These are phyloP conservation scores for Andrena minutula DNA, from an alignment of 2,888 invertebrate genomes.

Conservation along the genomic window DNA sequence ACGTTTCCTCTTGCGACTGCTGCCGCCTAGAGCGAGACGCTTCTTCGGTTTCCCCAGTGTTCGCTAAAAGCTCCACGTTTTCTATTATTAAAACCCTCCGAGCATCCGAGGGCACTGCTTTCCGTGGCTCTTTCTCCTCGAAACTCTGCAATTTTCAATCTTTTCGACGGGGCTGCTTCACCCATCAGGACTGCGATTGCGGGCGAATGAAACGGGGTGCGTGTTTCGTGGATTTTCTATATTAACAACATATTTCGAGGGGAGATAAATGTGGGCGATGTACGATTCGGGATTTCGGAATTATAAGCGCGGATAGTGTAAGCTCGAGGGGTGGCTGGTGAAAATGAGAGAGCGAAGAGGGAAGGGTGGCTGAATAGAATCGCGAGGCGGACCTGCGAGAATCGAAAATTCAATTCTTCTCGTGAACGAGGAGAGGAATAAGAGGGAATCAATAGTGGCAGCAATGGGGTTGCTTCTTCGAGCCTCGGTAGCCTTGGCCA, in stretches of 20 bases:
- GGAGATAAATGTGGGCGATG: too few relatives aligned
- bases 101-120: too few relatives aligned
- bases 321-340: neutral
- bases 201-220: too few relatives aligned
- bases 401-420: slow-evolving; percentile 82
- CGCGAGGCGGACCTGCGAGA: slow-evolving; percentile 67
- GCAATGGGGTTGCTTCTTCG: slow-evolving; percentile 61
- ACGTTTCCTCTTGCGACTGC: neutral
- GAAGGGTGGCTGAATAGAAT: slow-evolving; percentile 64
- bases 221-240: neutral
- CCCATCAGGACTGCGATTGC: too few relatives aligned
- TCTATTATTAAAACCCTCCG: too few relatives aligned
- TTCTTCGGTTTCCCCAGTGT: neutral
- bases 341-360: slow-evolving; percentile 55
- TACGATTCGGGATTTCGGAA: neutral
- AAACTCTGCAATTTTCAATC: too few relatives aligned
- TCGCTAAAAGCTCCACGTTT: neutral
- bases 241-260: neutral
- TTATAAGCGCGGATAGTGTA: neutral
- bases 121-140: too few relatives aligned
- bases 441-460: slow-evolving; percentile 79
- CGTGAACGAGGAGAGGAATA: slow-evolving; percentile 73
- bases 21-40: slow-evolving; percentile 29
- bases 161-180: too few relatives aligned
- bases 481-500: slow-evolving; percentile 45